phyloP scores from a whole-genome alignment of 1,140 invertebrate genomes.

The Carposina sasakii region DNA sequence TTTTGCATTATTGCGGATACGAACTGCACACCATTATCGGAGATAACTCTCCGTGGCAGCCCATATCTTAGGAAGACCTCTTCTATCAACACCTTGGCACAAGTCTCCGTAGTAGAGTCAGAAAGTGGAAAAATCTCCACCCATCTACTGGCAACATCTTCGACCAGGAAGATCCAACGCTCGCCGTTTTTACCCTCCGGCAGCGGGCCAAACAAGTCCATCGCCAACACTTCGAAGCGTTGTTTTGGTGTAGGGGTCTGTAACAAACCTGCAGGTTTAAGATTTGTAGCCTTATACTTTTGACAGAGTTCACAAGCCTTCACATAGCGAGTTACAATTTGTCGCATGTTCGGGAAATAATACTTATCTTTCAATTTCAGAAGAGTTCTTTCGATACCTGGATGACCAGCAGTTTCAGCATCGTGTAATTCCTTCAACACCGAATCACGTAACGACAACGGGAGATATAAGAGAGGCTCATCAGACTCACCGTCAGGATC shows the following conservation, averaged over 20 bases:
- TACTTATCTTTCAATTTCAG: constrained; percentile 17
- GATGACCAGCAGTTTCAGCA: constrained; percentile 28
- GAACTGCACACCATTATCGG: constrained; percentile 16
- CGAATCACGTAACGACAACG: constrained; percentile 1
- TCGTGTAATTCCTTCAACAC: constrained; percentile 29
- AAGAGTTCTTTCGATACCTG: constrained; percentile 17
- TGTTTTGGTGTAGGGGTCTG: constrained; percentile 18
- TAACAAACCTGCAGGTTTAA: constrained; percentile 31
- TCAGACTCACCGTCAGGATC: constrained; percentile 15
- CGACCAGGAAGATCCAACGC: no score
- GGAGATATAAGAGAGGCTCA: constrained; percentile 23
- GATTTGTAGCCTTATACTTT: constrained; percentile 28
- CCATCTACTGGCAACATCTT: no score
- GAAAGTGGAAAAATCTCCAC: constrained; percentile 21
- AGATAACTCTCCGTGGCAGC: constrained; percentile 7
- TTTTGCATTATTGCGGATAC: constrained; percentile 18
- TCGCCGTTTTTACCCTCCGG: constrained; percentile 17
- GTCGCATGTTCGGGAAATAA: constrained; percentile 31
- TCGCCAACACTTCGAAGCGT: constrained; percentile 16
- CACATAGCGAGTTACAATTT: constrained; percentile 20
- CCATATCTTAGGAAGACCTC: constrained; percentile 16
- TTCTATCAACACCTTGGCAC: constrained; percentile 1
- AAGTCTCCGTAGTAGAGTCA: constrained; percentile 19
- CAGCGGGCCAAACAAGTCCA: constrained; percentile 22
- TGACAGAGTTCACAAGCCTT: constrained; percentile 27